Conservation (phyloP, 2,113 vertebrate species). For the Colinus virginianus region DNA sequence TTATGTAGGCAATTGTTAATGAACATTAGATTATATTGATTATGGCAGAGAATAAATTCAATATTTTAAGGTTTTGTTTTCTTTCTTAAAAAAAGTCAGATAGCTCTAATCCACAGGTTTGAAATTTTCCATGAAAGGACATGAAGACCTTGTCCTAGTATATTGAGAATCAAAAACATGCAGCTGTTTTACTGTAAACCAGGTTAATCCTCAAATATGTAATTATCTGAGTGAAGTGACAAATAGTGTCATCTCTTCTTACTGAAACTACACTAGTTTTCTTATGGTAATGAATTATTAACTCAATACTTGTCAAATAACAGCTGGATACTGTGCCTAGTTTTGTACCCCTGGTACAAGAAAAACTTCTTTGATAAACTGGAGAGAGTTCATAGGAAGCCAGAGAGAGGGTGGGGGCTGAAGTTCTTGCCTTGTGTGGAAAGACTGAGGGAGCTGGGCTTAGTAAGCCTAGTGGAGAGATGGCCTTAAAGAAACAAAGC, state of each 20-base stretch:
- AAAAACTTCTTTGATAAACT: background rate
- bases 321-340: no score
- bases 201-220: background rate
- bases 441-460: background rate
- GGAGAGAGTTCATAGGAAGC: background rate
- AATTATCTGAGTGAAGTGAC: background rate
- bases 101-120: background rate
- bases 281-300: background rate
- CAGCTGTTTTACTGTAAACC: background rate
- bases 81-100: background rate
- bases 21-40: background rate
- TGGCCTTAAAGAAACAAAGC: accelerated
- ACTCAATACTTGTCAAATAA: background rate
- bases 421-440: background rate
- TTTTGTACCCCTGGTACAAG: background rate
- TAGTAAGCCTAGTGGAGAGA: background rate
- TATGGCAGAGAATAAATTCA: background rate
- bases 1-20: background rate
- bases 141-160: background rate
- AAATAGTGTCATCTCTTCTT: background rate
- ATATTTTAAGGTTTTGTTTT: background rate
- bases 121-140: background rate
- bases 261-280: background rate
- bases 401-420: accelerated
- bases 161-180: background rate